These are phyloP conservation scores for Apolygus lucorum DNA, from an alignment of 1,140 invertebrate species.

Conservation along the genomic window DNA sequence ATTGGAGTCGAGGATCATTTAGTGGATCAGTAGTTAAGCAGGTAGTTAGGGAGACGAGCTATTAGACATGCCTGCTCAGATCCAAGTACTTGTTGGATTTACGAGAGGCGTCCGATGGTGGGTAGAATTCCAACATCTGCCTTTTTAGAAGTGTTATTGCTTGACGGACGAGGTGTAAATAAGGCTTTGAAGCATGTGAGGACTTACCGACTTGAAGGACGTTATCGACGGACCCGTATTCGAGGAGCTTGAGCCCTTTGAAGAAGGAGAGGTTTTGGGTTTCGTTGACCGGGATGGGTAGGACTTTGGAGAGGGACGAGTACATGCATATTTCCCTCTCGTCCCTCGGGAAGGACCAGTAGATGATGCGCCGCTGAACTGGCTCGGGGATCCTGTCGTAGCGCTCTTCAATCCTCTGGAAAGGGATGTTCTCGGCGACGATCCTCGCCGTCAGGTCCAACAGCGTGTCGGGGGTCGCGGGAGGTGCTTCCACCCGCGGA, in stretches of 20 bases:
- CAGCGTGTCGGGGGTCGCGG: slow-evolving; percentile 50
- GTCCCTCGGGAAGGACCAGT: slow-evolving; percentile 79
- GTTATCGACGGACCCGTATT: slow-evolving; percentile 66
- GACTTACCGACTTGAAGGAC: slow-evolving; percentile 84
- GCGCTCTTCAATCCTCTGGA: slow-evolving; percentile 75
- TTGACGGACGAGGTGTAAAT: too few species aligned
- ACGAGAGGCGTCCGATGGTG: too few species aligned
- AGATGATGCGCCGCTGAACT: slow-evolving; percentile 76
- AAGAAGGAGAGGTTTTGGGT: slow-evolving; percentile 73
- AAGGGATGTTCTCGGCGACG: slow-evolving; percentile 73
- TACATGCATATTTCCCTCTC: slow-evolving; percentile 84
- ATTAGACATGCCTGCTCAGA: too few species aligned
- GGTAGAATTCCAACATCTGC: too few species aligned
- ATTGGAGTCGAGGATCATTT: too few species aligned
- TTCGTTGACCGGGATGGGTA: slow-evolving; percentile 43
- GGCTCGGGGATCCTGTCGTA: slow-evolving; percentile 80
- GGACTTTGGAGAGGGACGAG: slow-evolving; percentile 60
- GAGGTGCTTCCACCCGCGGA: not conserved
- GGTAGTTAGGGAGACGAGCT: too few species aligned
- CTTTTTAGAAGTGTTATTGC: too few species aligned
- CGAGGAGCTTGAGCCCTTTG: slow-evolving; percentile 71
- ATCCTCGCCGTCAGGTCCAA: slow-evolving; percentile 74
- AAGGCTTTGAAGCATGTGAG: too few species aligned
- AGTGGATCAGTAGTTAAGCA: too few species aligned
- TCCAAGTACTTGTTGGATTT: too few species aligned